These are phyloP conservation scores for Nibea albiflora DNA, from an alignment of 2,113 vertebrate genomes.

Conservation along the genomic window DNA sequence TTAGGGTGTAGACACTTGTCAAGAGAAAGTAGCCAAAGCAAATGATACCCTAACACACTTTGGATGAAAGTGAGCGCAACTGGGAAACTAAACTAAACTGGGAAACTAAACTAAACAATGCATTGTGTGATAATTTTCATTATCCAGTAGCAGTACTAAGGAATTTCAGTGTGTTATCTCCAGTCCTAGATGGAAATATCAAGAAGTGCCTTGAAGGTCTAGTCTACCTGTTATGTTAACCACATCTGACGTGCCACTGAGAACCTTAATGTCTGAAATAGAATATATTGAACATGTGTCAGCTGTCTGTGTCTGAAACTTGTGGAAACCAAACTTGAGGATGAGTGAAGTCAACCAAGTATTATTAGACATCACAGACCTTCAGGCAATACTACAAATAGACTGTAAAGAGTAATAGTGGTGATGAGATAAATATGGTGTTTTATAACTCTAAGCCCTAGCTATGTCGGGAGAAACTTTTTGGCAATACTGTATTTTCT, in stretches of 20 bases:
- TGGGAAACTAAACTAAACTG: neutral
- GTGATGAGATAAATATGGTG: slow-evolving; percentile 26
- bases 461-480: neutral
- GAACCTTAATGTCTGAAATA: neutral
- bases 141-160: neutral
- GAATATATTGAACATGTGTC: neutral
- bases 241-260: neutral
- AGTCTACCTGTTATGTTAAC: neutral
- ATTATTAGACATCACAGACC: slow-evolving; percentile 10
- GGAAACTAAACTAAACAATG: neutral
- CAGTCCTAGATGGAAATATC: slow-evolving; percentile 4
- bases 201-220: slow-evolving; percentile 1
- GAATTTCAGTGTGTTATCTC: neutral
- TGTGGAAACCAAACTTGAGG: slow-evolving; percentile 5
- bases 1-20: slow-evolving; percentile 51
- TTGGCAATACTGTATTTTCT: neutral
- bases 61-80: slow-evolving; percentile 5
- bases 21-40: slow-evolving; percentile 22
- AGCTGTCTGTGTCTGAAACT: slow-evolving; percentile 33
- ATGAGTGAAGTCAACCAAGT: neutral
- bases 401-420: slow-evolving; percentile 13
- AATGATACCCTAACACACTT: slow-evolving; percentile 25
- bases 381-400: slow-evolving; percentile 13
- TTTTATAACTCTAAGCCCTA: slow-evolving; percentile 35
- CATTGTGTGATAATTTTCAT: neutral